Conservation (phyloP, 2,113 vertebrate genomes). For the Cathartes aura region DNA sequence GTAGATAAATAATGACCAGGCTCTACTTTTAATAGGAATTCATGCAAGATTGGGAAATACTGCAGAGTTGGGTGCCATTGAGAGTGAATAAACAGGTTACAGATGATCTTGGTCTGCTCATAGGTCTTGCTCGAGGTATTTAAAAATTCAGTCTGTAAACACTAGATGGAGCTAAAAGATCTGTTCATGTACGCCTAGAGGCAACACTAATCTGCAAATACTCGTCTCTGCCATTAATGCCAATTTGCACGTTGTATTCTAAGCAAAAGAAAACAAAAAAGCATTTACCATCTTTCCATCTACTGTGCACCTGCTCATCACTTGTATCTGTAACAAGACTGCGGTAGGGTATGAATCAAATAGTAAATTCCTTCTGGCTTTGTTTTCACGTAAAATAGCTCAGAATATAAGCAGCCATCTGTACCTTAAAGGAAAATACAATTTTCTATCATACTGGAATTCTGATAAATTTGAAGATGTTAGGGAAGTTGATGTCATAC, state of each 20-base stretch:
- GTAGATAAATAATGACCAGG: not conserved
- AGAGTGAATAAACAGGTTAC: not conserved
- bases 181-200: not conserved
- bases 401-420: slow-evolving; percentile 53
- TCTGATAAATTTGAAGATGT: not conserved
- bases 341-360: slow-evolving; percentile 20
- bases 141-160: slow-evolving; percentile 14
- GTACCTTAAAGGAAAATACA: slow-evolving; percentile 20
- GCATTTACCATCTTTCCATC: slow-evolving; percentile 48
- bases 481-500: not conserved
- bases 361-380: slow-evolving; percentile 56
- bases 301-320: slow-evolving; percentile 51
- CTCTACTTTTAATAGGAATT: not conserved
- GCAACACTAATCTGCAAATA: not conserved
- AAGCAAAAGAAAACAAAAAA: slow-evolving; percentile 31
- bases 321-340: slow-evolving; percentile 28
- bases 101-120: not conserved
- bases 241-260: slow-evolving; percentile 16
- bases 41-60: not conserved
- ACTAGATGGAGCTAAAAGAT: slow-evolving; percentile 73
- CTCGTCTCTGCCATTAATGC: not conserved
- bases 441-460: not conserved
- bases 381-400: slow-evolving; percentile 44
- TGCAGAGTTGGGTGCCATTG: accelerated
- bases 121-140: not conserved